Evolutionary conservation across 1,140 invertebrate genomes (phyloP).

Genomic region (Lasioglossum baleicum): DNA sequence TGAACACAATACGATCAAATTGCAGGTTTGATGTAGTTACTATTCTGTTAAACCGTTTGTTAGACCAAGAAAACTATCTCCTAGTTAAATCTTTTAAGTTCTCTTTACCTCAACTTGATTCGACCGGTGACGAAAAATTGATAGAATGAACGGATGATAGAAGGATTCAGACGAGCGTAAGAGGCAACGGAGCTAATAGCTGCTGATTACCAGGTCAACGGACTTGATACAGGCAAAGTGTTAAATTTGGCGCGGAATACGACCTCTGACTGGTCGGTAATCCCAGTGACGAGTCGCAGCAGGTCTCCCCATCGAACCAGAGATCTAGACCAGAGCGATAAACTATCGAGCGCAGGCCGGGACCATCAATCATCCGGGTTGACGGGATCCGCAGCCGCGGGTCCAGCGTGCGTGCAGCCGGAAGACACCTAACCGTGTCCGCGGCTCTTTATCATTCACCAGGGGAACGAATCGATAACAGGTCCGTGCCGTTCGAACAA

Average conservation of each 20-base stretch:
- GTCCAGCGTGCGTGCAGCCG: neutral
- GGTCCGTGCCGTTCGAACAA: neutral
- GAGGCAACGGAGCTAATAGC: no score
- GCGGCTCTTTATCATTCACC: conserved; percentile 21
- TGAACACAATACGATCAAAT: no score
- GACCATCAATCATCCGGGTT: conserved; percentile 21
- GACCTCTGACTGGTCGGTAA: neutral
- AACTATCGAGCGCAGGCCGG: conserved; percentile 22
- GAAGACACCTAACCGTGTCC: conserved; percentile 27
- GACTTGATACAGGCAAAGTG: neutral
- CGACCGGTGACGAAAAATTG: no score
- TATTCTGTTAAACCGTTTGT: no score
- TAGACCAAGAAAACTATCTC: no score
- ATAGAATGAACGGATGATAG: no score
- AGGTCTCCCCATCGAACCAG: neutral
- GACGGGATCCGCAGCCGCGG: neutral
- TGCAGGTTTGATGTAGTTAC: no score
- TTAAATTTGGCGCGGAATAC: neutral
- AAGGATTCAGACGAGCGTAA: no score
- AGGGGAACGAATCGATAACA: conserved; percentile 29
- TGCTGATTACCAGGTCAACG: no score
- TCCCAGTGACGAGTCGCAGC: neutral
- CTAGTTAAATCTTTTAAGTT: no score
- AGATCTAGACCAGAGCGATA: conserved; percentile 15
- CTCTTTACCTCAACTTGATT: no score